These are phyloP conservation scores for Trichosurus vulpecula DNA, from an alignment of 2,797 vertebrate genomes.

Conservation along the genomic window DNA sequence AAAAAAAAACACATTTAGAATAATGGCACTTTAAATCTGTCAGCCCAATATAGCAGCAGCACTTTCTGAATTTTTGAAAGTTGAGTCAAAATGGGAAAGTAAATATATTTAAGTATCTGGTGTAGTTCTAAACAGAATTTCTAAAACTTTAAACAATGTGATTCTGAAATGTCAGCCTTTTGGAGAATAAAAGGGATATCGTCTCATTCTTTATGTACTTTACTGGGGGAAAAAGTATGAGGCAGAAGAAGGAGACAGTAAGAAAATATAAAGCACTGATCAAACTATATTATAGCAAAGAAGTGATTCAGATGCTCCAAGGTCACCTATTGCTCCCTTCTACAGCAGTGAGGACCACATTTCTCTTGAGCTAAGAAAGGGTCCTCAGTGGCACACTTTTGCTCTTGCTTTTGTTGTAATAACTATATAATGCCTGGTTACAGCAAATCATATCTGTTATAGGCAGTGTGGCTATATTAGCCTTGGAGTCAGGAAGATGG, in stretches of 20 bases:
- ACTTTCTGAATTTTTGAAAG: slow-evolving; percentile 15
- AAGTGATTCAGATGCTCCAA: background rate
- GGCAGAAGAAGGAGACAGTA: background rate
- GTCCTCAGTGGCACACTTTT: background rate
- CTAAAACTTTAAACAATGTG: background rate
- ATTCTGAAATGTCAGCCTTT: background rate
- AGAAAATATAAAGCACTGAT: background rate
- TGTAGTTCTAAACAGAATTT: background rate
- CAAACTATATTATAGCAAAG: background rate
- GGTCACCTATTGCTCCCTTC: background rate
- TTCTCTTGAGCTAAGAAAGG: background rate
- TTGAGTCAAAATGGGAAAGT: slow-evolving; percentile 10
- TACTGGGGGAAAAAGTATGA: background rate
- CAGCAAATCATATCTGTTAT: background rate
- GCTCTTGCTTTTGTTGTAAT: background rate
- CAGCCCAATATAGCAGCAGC: background rate
- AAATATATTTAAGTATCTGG: background rate
- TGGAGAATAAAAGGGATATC: background rate
- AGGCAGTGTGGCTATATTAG: background rate
- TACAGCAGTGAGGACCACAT: background rate
- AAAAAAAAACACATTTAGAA: background rate
- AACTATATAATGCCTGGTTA: background rate
- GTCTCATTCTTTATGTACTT: background rate
- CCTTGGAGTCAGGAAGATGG: background rate
- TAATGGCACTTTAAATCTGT: background rate